phyloP scores from a whole-genome alignment of 2,888 invertebrate genomes.

The Aromia moschata region DNA sequence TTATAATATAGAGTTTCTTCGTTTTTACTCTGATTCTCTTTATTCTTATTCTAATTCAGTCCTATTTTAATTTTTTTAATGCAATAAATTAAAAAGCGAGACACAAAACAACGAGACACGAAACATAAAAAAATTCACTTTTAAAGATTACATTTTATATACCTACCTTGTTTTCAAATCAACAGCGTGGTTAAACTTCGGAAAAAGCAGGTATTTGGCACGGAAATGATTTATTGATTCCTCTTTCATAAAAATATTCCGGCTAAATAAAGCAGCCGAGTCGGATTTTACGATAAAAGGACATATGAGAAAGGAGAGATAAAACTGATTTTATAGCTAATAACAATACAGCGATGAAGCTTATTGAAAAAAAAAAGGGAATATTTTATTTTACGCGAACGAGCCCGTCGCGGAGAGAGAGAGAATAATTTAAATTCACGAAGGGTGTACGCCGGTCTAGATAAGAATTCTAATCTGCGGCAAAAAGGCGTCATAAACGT shows the following conservation, averaged over 20 bases:
- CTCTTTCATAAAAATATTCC: not conserved
- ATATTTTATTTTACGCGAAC: not conserved
- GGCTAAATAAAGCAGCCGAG: slow-evolving; percentile 11
- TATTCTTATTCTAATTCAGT: too few relatives aligned
- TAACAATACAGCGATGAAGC: slow-evolving; percentile 19
- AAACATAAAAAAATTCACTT: too few relatives aligned
- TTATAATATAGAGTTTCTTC: too few relatives aligned
- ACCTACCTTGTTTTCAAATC: too few relatives aligned
- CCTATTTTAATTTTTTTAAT: too few relatives aligned
- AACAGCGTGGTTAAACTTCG: too few relatives aligned
- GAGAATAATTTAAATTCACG: slow-evolving; percentile 19
- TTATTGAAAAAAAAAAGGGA: slow-evolving; percentile 11
- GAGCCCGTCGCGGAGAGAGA: slow-evolving; percentile 1
- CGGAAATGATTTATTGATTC: not conserved
- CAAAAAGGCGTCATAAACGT: slow-evolving; percentile 12
- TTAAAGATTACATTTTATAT: too few relatives aligned
- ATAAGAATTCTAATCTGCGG: not conserved
- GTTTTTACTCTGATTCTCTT: too few relatives aligned
- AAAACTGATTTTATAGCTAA: slow-evolving; percentile 23
- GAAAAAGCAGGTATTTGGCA: too few relatives aligned
- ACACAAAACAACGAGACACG: too few relatives aligned
- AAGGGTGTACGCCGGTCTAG: slow-evolving; percentile 1
- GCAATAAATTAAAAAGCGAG: too few relatives aligned
- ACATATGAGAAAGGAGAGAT: slow-evolving; percentile 13
- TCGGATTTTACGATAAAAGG: slow-evolving; percentile 14